Conservation (phyloP, 2,113 vertebrate species). For the Zeus faber region DNA sequence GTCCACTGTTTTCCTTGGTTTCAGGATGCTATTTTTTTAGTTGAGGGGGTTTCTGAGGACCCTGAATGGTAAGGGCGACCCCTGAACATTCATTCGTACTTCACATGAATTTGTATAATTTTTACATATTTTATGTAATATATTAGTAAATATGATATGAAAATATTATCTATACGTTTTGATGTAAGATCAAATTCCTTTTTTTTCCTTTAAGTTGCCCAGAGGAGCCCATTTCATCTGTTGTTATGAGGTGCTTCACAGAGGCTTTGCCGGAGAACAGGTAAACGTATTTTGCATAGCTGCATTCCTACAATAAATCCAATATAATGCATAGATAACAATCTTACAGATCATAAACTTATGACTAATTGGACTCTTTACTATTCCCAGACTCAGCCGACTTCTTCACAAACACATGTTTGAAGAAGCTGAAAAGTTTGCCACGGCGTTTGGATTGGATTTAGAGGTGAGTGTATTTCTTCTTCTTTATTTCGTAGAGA, state of each 20-base stretch:
- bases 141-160: no score
- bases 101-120: no score
- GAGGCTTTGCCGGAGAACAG: slow-evolving; percentile 96
- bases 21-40: slow-evolving; percentile 89
- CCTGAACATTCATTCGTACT: no score
- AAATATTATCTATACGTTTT: background rate
- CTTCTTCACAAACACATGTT: slow-evolving; percentile 94
- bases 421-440: slow-evolving; percentile 94
- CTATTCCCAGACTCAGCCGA: slow-evolving; percentile 82
- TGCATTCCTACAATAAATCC: background rate
- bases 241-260: slow-evolving; percentile 89
- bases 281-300: slow-evolving; percentile 52
- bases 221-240: slow-evolving; percentile 66
- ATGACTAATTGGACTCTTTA: no score
- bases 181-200: background rate
- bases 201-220: slow-evolving; percentile 50
- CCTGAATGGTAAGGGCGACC: slow-evolving; percentile 80
- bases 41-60: slow-evolving; percentile 84
- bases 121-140: no score
- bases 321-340: no score
- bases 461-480: slow-evolving; percentile 79
- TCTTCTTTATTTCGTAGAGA: background rate
- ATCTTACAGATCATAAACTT: no score
- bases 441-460: slow-evolving; percentile 89
- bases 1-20: slow-evolving; percentile 22